Evolutionary conservation across 2,888 invertebrate species (phyloP).

Genomic region (Lysandra bellargus): DNA sequence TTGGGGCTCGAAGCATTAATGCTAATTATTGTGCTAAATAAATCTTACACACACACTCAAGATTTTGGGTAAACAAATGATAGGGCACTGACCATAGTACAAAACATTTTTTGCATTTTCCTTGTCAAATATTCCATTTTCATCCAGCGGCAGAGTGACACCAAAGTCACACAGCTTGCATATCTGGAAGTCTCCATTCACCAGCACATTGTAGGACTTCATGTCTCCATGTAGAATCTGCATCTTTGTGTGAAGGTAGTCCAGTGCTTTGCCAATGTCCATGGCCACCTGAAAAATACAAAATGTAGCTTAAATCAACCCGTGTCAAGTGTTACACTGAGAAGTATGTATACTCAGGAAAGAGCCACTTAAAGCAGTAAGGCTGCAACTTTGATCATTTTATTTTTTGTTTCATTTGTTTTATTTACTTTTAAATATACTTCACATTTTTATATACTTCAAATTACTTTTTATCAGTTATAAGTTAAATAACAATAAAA

Average conservation of each 20-base stretch:
- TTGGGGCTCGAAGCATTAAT: no score
- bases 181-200: slow-evolving; percentile 86
- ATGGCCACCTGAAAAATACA: slow-evolving; percentile 72
- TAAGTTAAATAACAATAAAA: no score
- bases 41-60: neutral
- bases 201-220: slow-evolving; percentile 90
- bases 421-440: no score
- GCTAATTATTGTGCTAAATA: no score
- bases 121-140: slow-evolving; percentile 82
- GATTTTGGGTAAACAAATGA: neutral
- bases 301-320: neutral
- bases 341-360: neutral
- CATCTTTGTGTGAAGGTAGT: slow-evolving; percentile 88
- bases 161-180: slow-evolving; percentile 93
- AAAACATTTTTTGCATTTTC: slow-evolving; percentile 69
- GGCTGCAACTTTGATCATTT: no score
- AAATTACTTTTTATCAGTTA: no score
- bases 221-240: slow-evolving; percentile 90
- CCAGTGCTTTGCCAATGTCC: slow-evolving; percentile 85
- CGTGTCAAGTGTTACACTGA: neutral
- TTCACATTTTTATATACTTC: no score
- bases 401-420: no score
- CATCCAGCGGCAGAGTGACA: slow-evolving; percentile 85
- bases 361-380: no score
- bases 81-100: slow-evolving; percentile 79